These are phyloP conservation scores for Callospermophilus lateralis DNA, from an alignment of 2,113 vertebrate species.

Conservation along the genomic window DNA sequence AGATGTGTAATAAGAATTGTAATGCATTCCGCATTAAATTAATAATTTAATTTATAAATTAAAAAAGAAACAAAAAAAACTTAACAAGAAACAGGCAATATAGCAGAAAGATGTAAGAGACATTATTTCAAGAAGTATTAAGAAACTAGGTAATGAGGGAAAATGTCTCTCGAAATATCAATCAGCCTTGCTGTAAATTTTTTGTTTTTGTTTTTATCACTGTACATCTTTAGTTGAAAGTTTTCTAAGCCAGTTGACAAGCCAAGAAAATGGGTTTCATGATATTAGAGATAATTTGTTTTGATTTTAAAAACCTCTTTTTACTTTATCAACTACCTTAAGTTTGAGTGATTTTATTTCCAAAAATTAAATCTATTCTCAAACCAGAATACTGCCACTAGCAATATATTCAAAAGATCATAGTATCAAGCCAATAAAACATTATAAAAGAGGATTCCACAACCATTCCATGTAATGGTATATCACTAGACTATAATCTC, in stretches of 20 bases:
- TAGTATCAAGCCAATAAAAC: slow-evolving; percentile 13
- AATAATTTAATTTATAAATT: no score
- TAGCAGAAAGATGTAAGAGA: background rate
- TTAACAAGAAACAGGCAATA: slow-evolving; percentile 8
- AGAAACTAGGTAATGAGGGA: slow-evolving; percentile 20
- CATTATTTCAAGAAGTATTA: background rate
- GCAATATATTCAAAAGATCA: background rate
- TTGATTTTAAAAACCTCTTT: background rate
- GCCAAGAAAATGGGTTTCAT: slow-evolving; percentile 26
- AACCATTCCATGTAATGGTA: background rate
- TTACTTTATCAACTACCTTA: slow-evolving; percentile 18
- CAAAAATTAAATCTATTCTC: slow-evolving; percentile 47
- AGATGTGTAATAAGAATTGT: no score
- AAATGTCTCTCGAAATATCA: slow-evolving; percentile 14
- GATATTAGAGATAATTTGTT: background rate
- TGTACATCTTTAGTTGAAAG: slow-evolving; percentile 38
- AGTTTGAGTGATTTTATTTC: background rate
- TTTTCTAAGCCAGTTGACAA: slow-evolving; percentile 22
- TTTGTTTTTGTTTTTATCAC: background rate
- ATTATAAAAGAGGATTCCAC: slow-evolving; percentile 57
- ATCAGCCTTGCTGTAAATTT: background rate
- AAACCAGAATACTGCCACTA: background rate
- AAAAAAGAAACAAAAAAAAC: background rate
- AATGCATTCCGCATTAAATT: no score
- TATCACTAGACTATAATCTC: slow-evolving; percentile 2